These are phyloP conservation scores for Chlorodrepanis virens DNA, from an alignment of 2,113 vertebrate species.

Conservation along the genomic window DNA sequence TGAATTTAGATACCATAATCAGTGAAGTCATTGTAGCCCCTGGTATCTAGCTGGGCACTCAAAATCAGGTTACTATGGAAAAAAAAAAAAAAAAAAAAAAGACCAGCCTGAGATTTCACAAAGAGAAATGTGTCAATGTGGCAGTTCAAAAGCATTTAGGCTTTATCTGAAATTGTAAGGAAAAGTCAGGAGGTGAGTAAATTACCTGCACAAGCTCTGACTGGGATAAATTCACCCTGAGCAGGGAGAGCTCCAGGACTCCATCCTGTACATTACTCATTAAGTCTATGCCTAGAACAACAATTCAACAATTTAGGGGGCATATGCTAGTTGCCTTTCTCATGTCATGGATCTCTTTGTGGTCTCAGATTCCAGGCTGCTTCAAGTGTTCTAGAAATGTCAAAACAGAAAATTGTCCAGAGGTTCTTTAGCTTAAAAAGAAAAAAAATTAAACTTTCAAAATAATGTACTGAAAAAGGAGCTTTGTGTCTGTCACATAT, in stretches of 20 bases:
- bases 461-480: neutral
- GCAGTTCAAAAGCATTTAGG: neutral
- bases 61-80: neutral
- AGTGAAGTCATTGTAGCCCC: neutral
- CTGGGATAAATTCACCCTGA: neutral
- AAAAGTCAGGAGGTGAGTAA: neutral
- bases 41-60: neutral
- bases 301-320: neutral
- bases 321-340: neutral
- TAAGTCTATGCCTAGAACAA: neutral
- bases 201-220: neutral
- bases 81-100: neutral
- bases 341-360: neutral
- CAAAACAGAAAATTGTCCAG: neutral
- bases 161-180: neutral
- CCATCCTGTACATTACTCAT: neutral
- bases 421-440: neutral
- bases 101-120: neutral
- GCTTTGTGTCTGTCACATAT: neutral
- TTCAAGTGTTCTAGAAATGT: neutral
- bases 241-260: neutral
- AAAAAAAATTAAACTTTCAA: neutral
- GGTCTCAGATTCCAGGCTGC: neutral
- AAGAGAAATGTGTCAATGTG: neutral
- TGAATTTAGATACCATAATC: neutral